A percentile compares a stretch with the other conserved stretches of the same genome.
Evolutionary conservation across 1,140 invertebrate genomes (phyloP).

Genomic region (Zophobas morio): DNA sequence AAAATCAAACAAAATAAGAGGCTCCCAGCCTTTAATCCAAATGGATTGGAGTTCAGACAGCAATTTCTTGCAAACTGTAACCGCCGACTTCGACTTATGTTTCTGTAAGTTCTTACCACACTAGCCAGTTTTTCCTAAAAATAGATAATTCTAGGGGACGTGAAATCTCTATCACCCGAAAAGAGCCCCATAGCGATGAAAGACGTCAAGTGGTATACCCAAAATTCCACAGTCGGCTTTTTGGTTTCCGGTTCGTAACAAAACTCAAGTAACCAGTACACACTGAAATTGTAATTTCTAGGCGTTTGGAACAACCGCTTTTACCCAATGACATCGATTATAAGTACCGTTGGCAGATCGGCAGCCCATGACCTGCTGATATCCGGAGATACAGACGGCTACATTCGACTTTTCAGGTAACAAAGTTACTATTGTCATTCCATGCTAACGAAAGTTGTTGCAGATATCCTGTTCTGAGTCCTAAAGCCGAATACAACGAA

Average conservation of each 20-base stretch:
- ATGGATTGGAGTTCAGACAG: constrained; percentile 94
- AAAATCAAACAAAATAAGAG: constrained; percentile 88
- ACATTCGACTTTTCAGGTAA: constrained; percentile 89
- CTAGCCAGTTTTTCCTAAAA: neutral
- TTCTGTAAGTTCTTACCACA: constrained; percentile 79
- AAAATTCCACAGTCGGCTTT: constrained; percentile 88
- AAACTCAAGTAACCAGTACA: neutral
- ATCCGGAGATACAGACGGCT: constrained; percentile 92
- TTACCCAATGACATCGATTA: constrained; percentile 84
- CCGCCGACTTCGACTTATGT: constrained; percentile 92
- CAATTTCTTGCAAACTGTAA: constrained; percentile 89
- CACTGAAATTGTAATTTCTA: constrained; percentile 61
- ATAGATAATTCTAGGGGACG: constrained; percentile 79
- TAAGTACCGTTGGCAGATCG: constrained; percentile 86
- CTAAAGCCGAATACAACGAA: constrained; percentile 89
- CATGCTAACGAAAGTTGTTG: constrained; percentile 50
- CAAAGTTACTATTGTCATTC: neutral
- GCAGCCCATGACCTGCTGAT: constrained; percentile 87
- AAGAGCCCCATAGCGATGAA: constrained; percentile 90
- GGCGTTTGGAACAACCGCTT: constrained; percentile 92
- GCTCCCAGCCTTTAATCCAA: constrained; percentile 84
- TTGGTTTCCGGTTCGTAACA: constrained; percentile 81
- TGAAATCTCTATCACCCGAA: constrained; percentile 85
- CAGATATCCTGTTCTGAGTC: constrained; percentile 86
- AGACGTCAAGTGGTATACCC: constrained; percentile 90